Evolutionary conservation across 2,888 invertebrate genomes (phyloP), one percentile per base, ranked within the genome.

Genomic region (Xestia xanthographa): DNA sequence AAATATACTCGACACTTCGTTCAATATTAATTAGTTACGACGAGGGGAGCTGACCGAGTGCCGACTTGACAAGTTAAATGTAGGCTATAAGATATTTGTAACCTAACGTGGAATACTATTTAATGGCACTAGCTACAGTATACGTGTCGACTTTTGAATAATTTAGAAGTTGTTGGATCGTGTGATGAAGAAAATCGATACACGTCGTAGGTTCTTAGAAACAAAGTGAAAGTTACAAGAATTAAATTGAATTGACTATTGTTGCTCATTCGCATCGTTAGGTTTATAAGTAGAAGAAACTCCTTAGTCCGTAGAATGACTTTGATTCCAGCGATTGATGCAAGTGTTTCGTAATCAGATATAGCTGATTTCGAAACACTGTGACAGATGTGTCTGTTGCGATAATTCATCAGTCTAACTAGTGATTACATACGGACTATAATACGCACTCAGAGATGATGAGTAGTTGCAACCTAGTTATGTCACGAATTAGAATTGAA

Each of bases 401-500:
- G 17, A 38, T n/a, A 20, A 60, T 41, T 5, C 8, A 20, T 29
- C 14, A 26, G 9, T 60, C 22, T 5, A 72, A 29, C 20, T 41
- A 9, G 14, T 41, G 5, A 22, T 72, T 60, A 60, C 48, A n/a
- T 12, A 75, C 38, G 41, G 22, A 29, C 22, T 29, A 17, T 45
- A 53, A 17, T 29, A 53, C 14, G 17, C 48, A 14, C 22, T 66
- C 41, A 14, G 29, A 43, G 5, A 48, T 34, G 22, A 62, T 68
- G 17, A 26, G n/a, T 63, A 45, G 60, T 72, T 53, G n/a, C 12
- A 66, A 58, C 53, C 11, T 41, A n/a, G n/a, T 69, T 58, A 58
- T 60, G 45, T 53, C 45, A 68, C 76, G 66, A 82, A 80, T 78
- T 53, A 71, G 26, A 43, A 34, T 48, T 45, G 11, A 62, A 70